These are phyloP conservation scores for Elephas maximus DNA, from an alignment of 2,113 vertebrate species.

Conservation along the genomic window DNA sequence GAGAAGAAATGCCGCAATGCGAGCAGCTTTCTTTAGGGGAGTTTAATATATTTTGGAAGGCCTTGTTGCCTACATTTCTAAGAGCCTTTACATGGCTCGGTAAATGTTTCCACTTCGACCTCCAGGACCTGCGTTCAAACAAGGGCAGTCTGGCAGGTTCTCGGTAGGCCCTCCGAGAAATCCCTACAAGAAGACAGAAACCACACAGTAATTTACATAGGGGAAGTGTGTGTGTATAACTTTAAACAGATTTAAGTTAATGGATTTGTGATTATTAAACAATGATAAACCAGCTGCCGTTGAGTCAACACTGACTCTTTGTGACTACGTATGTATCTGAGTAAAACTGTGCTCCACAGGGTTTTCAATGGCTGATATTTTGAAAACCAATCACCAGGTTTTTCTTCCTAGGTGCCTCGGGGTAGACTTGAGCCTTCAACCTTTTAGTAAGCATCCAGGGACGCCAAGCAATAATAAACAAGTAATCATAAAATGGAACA, in stretches of 20 bases:
- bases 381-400: background rate
- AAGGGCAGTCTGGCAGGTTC: background rate
- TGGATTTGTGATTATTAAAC: background rate
- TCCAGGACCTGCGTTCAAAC: background rate
- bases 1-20: background rate
- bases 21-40: background rate
- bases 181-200: background rate
- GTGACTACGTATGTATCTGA: background rate
- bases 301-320: background rate
- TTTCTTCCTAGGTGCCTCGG: background rate
- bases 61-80: background rate
- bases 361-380: background rate
- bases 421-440: background rate
- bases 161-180: background rate
- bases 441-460: background rate
- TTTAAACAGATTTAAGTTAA: background rate
- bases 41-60: background rate
- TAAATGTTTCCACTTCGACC: background rate
- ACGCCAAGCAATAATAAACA: background rate
- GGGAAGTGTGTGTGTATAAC: background rate
- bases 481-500: background rate
- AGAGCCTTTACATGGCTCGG: background rate
- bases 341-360: no score
- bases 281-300: background rate
- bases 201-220: background rate